A percentile compares a stretch with the other conserved stretches of the same genome.
These are phyloP conservation scores for Aleiodes leptofemur DNA, from an alignment of 2,888 invertebrate genomes.

Conservation along the genomic window DNA sequence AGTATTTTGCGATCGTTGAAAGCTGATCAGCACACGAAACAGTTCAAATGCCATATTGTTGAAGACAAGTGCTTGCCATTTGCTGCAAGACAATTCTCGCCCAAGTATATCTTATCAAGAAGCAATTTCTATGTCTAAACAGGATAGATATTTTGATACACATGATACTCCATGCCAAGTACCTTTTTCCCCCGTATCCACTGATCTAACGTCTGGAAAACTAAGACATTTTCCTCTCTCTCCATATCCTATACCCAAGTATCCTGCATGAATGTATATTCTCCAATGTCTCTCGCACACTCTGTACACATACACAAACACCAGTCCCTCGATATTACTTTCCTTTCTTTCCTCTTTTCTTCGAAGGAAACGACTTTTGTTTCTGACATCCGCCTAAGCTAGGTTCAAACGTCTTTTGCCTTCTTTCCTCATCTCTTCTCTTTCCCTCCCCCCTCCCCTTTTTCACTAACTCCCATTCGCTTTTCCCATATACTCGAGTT, in stretches of 20 bases:
- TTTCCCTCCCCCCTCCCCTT: not conserved
- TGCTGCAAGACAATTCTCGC: no score
- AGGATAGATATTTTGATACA: constrained; percentile 13
- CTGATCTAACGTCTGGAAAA: constrained; percentile 19
- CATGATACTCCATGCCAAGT: constrained; percentile 34
- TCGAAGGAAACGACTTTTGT: constrained; percentile 65
- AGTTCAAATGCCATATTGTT: not conserved
- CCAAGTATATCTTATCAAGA: no score
- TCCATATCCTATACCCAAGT: constrained; percentile 23
- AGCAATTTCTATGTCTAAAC: constrained; percentile 8
- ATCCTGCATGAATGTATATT: constrained; percentile 34
- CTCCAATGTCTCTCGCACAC: constrained; percentile 36
- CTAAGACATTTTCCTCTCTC: constrained; percentile 16
- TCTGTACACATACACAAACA: not conserved
- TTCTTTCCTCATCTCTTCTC: constrained; percentile 35
- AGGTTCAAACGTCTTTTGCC: constrained; percentile 47
- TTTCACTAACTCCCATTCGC: constrained; percentile 31
- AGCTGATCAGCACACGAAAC: no score
- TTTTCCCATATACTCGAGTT: constrained; percentile 22
- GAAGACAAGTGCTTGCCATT: not conserved
- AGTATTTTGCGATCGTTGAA: no score
- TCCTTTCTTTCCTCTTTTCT: constrained; percentile 58
- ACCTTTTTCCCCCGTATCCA: constrained; percentile 11
- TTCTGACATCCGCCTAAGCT: constrained; percentile 61
- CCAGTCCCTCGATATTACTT: constrained; percentile 62